phyloP scores from a whole-genome alignment of 1,140 invertebrate genomes.

The Hyles euphorbiae region DNA sequence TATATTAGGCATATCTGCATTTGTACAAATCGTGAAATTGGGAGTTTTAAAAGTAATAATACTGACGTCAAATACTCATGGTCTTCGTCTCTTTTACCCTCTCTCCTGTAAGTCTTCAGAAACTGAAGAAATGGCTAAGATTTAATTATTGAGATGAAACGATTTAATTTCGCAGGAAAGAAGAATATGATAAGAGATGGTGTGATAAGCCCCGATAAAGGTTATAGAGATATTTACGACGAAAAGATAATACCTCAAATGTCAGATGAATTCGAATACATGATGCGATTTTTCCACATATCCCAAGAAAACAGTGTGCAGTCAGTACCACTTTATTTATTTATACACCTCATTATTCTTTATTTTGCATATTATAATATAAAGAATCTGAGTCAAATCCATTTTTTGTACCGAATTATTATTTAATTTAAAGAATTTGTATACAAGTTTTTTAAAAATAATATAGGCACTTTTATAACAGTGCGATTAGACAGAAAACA shows the following conservation, averaged over 20 bases:
- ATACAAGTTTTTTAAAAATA: no score
- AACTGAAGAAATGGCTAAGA: no score
- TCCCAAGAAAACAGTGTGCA: conserved; percentile 29
- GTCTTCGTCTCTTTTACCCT: no score
- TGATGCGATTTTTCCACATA: conserved; percentile 39
- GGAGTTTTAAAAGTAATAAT: no score
- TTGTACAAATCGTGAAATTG: no score
- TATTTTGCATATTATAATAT: not conserved
- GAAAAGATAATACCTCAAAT: conserved; percentile 33
- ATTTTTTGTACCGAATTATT: no score
- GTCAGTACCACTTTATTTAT: conserved; percentile 14
- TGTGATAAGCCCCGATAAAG: conserved; percentile 27
- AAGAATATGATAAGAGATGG: conserved; percentile 35
- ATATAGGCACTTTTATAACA: conserved; percentile 31
- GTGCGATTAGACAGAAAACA: conserved; percentile 5
- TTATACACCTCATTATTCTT: not conserved
- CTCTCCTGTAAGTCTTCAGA: no score
- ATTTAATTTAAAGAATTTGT: no score
- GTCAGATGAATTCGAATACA: conserved; percentile 37
- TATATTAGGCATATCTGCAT: no score
- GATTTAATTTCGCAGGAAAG: conserved; percentile 24
- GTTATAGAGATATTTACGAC: conserved; percentile 44
- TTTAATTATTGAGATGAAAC: not conserved
- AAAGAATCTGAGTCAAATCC: not conserved
- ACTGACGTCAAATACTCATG: no score